Base-by-base conservation (phyloP, 2,113 vertebrate species). In the Penelope pileata region DNA sequence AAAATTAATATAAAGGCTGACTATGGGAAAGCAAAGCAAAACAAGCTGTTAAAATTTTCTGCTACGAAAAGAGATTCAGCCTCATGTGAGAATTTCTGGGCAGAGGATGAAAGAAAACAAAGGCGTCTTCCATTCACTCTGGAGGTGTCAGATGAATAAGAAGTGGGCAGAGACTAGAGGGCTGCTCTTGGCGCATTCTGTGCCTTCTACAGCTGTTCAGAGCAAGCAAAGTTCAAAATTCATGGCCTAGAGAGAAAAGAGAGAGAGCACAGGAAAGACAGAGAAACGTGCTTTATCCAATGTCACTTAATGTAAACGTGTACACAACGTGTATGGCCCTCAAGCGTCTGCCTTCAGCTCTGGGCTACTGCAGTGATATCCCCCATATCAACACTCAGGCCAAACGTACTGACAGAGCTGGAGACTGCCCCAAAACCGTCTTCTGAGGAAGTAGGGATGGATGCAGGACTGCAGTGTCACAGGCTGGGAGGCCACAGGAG, bases 31-130 rank as follows among this genome's bases (percentile, higher is more conserved):
- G 47, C 24, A 66, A 91, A 82, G 8, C 15, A 75, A 83, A 66
- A 9, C 53, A 69, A 90, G 29, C 51, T 78, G 56, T 91, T 78
- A 77, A 70, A n/a, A 26, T 40, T 62, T 96, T 93, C 56, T 81
- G 24, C 50, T 90, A 67, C 60, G 72, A 90, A 60, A 7, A 64
- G 47, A 86, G 32, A 42, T 53, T 34, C 29, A 84, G 53, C 66
- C 62, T 81, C 56, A 53, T 50, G 72, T 48, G 21, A 93, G 80
- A 89, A 79, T 64, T 51, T 42, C 43, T 0, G 1, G 69, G 76
- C 83, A 93, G 73, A 88, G 12, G 80, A 88, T 83, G 56, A 91
- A 91, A 96, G 62, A 94, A 95, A 90, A 34, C 22, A 68, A 86
- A 92, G 43, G 73, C 83, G 81, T 86, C 64, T 29, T 95, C 43